Evolutionary conservation across 2,888 invertebrate genomes (phyloP).

Genomic region (Nephrotoma flavescens): DNA sequence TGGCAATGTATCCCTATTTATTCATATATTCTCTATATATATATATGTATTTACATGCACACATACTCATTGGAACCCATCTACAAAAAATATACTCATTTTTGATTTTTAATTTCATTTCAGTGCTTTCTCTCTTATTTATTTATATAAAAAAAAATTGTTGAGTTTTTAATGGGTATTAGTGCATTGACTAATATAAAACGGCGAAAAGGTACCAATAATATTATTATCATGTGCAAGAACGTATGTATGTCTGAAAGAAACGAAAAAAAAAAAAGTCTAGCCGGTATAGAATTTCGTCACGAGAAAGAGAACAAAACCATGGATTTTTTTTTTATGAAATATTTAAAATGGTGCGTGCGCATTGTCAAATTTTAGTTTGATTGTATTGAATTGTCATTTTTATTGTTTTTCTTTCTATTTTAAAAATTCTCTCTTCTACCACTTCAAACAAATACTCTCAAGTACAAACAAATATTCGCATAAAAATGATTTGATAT

Average conservation of each 20-base stretch:
- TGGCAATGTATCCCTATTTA: constrained; percentile 3
- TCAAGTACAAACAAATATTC: background rate
- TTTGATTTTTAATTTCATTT: background rate
- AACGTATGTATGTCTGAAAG: background rate
- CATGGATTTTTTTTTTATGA: background rate
- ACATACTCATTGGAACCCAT: background rate
- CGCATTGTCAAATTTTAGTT: background rate
- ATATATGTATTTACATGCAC: background rate
- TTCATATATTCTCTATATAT: background rate
- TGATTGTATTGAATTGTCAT: background rate
- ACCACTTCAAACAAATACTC: background rate
- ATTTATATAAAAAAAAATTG: background rate
- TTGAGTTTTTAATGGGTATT: background rate
- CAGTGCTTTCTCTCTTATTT: background rate
- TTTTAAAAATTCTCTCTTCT: background rate
- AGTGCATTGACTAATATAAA: background rate
- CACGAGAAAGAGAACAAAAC: background rate
- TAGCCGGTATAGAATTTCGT: background rate
- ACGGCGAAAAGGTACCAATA: background rate
- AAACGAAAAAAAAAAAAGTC: background rate
- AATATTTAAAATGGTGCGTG: constrained; percentile 1
- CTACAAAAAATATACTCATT: background rate
- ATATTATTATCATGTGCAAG: background rate
- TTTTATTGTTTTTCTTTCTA: background rate
- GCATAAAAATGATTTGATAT: background rate